phyloP scores from a whole-genome alignment of 1,140 invertebrate species.

The Dendrolimus kikuchii region DNA sequence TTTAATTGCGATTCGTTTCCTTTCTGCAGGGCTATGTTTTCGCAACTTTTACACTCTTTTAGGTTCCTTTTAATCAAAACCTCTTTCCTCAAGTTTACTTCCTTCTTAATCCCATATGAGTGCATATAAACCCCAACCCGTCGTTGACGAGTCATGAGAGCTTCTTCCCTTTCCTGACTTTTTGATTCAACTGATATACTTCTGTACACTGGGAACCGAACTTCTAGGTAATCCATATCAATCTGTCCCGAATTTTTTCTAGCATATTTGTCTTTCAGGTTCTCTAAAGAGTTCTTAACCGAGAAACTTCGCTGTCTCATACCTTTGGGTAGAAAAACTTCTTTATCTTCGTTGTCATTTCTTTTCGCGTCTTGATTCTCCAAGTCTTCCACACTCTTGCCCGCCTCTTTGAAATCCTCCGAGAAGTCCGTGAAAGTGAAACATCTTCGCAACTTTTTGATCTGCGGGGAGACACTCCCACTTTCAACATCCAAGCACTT shows the following conservation, averaged over 20 bases:
- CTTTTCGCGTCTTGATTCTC: background rate
- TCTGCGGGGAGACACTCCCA: conserved; percentile 34
- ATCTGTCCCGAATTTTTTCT: conserved; percentile 5
- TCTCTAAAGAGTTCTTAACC: conserved; percentile 16
- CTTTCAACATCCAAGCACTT: conserved; percentile 36
- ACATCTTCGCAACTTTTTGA: conserved; percentile 45
- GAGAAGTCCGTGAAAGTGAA: conserved; percentile 39
- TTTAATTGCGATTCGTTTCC: conserved; percentile 8
- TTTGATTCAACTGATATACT: conserved; percentile 27
- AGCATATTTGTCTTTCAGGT: conserved; percentile 10
- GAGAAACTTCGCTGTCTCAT: background rate
- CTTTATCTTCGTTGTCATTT: background rate
- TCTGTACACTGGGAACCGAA: conserved; percentile 23
- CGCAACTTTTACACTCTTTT: conserved; percentile 32
- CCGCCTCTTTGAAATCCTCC: conserved; percentile 27
- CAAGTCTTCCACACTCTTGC: conserved; percentile 10
- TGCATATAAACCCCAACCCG: conserved; percentile 24
- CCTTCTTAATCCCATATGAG: conserved; percentile 20
- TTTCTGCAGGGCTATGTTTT: conserved; percentile 20
- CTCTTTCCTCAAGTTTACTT: conserved; percentile 34
- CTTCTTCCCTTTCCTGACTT: conserved; percentile 7
- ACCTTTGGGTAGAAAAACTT: too few species aligned
- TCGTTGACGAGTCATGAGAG: conserved; percentile 29
- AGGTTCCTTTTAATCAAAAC: conserved; percentile 32
- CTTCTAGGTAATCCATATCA: conserved; percentile 11